A percentile compares a stretch with the other conserved stretches of the same genome.
phyloP scores from a whole-genome alignment of 2,113 vertebrate species.

The Eurypyga helias region DNA sequence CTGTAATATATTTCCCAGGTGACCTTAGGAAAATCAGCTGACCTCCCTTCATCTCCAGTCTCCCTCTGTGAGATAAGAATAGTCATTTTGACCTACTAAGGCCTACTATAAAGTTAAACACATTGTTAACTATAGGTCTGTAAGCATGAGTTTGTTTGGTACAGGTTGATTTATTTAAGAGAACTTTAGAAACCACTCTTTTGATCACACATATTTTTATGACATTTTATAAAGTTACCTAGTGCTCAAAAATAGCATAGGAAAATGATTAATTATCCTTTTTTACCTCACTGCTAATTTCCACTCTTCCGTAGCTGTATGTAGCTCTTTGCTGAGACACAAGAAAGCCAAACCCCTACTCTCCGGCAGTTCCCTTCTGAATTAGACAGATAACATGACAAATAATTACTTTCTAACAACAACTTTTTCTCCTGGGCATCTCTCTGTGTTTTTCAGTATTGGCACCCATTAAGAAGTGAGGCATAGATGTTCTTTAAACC shows the following conservation, averaged over 20 bases:
- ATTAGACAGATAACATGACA: slow-evolving; percentile 18
- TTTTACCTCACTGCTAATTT: not conserved
- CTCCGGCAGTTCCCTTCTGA: not conserved
- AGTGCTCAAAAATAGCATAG: not conserved
- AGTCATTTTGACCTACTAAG: not conserved
- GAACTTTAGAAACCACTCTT: not conserved
- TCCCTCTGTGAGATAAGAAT: not conserved
- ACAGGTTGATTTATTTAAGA: not conserved
- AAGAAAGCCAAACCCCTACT: not conserved
- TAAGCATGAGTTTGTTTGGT: not conserved
- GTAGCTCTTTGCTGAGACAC: not conserved
- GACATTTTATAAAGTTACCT: not conserved
- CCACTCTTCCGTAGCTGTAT: not conserved
- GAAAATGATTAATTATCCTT: not conserved
- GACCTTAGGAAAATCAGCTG: not conserved
- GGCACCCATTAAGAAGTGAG: slow-evolving; percentile 50
- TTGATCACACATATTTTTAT: not conserved
- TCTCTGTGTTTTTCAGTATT: slow-evolving; percentile 41
- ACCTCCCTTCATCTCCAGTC: not conserved
- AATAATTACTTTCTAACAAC: slow-evolving; percentile 40
- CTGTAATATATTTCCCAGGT: not conserved
- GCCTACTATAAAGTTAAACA: not conserved
- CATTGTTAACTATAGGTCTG: not conserved
- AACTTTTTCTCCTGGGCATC: slow-evolving; percentile 47
- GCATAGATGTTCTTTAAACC: slow-evolving; percentile 55